Percentiles rank a stretch among this genome's conserved stretches.
phyloP scores from a whole-genome alignment of 2,113 vertebrate species.

The Onychostruthus taczanowskii region DNA sequence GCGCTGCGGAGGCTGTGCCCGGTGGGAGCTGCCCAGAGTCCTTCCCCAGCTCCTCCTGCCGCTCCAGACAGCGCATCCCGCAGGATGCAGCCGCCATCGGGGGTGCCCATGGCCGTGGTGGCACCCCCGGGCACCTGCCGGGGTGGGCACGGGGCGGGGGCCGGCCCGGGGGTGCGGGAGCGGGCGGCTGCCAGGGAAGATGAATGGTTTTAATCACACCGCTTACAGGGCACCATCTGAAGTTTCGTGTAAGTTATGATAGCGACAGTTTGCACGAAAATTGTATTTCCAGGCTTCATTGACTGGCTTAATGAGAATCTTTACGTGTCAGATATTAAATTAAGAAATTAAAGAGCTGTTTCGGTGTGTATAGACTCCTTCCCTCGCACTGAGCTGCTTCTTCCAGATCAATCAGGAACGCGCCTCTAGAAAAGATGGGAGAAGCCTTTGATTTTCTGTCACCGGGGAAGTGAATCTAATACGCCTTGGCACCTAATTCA shows the following conservation, averaged over 20 bases:
- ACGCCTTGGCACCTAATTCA: constrained; percentile 64
- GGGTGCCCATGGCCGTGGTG: accelerated
- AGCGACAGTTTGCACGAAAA: constrained; percentile 82
- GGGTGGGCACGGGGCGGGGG: background rate
- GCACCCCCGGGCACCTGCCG: background rate
- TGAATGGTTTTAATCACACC: constrained; percentile 83
- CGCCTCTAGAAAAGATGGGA: constrained; percentile 70
- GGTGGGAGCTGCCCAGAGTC: background rate
- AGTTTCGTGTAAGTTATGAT: constrained; percentile 80
- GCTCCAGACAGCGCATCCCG: background rate
- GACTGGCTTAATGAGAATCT: constrained; percentile 84
- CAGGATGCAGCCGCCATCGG: accelerated
- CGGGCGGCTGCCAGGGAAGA: constrained; percentile 69
- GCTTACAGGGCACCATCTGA: constrained; percentile 73
- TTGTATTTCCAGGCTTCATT: constrained; percentile 84
- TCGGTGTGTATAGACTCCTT: constrained; percentile 66
- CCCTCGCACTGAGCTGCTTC: constrained; percentile 53
- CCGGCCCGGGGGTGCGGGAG: background rate
- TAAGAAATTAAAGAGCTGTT: constrained; percentile 80
- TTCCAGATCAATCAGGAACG: constrained; percentile 70
- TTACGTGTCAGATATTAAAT: constrained; percentile 82
- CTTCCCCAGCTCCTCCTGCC: accelerated
- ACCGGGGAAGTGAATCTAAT: constrained; percentile 66
- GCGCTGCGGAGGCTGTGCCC: accelerated
- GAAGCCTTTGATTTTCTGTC: constrained; percentile 75